phyloP scores from a whole-genome alignment of 2,888 invertebrate species.

The Spisula solida region DNA sequence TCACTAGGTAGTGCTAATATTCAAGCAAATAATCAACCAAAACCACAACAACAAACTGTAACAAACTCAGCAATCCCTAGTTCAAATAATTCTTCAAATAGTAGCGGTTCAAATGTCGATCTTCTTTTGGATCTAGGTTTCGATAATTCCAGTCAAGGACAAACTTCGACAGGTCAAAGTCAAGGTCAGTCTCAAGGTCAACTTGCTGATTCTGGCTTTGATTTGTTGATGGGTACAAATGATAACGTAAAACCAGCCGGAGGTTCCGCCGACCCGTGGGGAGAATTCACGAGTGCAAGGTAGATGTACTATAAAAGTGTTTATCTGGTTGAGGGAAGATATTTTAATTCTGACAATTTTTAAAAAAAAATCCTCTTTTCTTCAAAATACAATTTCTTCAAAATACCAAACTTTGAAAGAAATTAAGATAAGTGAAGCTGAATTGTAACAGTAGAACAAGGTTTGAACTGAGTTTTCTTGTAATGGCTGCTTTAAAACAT shows the following conservation, averaged over 20 bases:
- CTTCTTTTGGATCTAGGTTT: conserved; percentile 73
- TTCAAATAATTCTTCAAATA: conserved; percentile 31
- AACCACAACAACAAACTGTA: conserved; percentile 26
- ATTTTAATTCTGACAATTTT: conserved; percentile 9
- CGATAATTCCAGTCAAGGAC: conserved; percentile 43
- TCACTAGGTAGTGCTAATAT: conserved; percentile 49
- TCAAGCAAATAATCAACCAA: conserved; percentile 28
- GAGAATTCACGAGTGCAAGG: conserved; percentile 83
- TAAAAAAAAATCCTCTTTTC: no score
- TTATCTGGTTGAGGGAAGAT: not conserved
- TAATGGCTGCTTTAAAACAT: no score
- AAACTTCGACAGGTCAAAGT: conserved; percentile 45
- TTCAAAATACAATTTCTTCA: no score
- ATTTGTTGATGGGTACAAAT: conserved; percentile 49
- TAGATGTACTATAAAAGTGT: conserved; percentile 32
- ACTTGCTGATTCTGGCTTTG: conserved; percentile 60
- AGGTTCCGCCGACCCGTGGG: conserved; percentile 80
- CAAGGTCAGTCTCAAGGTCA: conserved; percentile 39
- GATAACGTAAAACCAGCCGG: conserved; percentile 60
- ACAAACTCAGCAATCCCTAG: conserved; percentile 27
- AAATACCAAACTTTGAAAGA: no score
- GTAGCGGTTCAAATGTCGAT: conserved; percentile 70
- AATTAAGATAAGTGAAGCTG: no score
- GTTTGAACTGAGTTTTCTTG: no score
- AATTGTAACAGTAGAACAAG: no score